Evolutionary conservation across 2,113 vertebrate species (phyloP).

Genomic region (Aldabrachelys gigantea): DNA sequence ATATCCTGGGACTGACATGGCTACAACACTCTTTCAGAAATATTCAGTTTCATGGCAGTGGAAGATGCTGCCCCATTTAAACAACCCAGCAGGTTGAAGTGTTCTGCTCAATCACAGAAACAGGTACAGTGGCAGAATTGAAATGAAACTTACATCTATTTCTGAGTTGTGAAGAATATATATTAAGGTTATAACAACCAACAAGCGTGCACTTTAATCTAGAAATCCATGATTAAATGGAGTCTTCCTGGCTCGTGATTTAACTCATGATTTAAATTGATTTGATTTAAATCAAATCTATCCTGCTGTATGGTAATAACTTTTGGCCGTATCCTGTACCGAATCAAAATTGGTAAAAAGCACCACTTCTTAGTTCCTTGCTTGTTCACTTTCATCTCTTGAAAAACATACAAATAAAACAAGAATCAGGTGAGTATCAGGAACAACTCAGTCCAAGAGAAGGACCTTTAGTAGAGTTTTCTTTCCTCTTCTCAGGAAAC

Average conservation of each 20-base stretch:
- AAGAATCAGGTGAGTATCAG: background rate
- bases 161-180: too few relatives aligned
- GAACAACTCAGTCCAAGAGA: background rate
- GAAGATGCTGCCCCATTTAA: background rate
- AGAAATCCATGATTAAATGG: too few relatives aligned
- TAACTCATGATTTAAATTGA: too few relatives aligned
- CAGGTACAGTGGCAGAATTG: background rate
- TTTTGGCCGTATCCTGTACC: background rate
- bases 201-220: too few relatives aligned
- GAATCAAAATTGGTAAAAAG: background rate
- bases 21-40: background rate
- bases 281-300: too few relatives aligned
- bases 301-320: background rate
- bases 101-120: background rate
- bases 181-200: too few relatives aligned
- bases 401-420: background rate
- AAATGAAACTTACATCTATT: too few relatives aligned
- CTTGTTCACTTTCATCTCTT: background rate
- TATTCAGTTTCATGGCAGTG: background rate
- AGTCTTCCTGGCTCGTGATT: too few relatives aligned
- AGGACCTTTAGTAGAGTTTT: background rate
- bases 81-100: background rate
- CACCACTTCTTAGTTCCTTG: background rate
- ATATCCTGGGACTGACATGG: background rate
- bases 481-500: background rate